These are phyloP conservation scores for Cataglyphis livida DNA, from an alignment of 2,888 invertebrate genomes.

Conservation along the genomic window DNA sequence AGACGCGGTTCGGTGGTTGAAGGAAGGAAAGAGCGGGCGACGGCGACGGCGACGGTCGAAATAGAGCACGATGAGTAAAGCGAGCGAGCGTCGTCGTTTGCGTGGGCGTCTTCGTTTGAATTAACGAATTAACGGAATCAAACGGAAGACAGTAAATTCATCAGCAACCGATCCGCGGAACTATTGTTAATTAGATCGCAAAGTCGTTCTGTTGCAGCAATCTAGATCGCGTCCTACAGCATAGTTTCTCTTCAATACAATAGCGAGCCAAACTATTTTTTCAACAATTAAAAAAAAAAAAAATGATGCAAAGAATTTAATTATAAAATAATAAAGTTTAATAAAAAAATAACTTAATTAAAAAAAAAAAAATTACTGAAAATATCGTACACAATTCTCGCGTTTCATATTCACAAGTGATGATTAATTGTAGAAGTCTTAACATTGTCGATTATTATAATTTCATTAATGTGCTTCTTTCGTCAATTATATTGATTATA, in stretches of 20 bases:
- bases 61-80: constrained; percentile 51
- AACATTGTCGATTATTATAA: neutral
- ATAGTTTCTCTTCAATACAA: neutral
- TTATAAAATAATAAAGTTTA: no score
- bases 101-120: constrained; percentile 50
- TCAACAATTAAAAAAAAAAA: neutral
- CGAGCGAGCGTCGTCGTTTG: constrained; percentile 25
- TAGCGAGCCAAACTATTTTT: neutral
- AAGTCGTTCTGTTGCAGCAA: neutral
- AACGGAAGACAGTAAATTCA: constrained; percentile 65
- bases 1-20: constrained; percentile 46
- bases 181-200: constrained; percentile 46
- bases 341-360: neutral
- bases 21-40: constrained; percentile 25
- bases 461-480: neutral
- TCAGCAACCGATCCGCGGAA: constrained; percentile 56
- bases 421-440: neutral
- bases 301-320: neutral
- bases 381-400: neutral
- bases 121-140: constrained; percentile 66
- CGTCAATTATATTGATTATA: neutral
- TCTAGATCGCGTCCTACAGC: neutral
- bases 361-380: neutral
- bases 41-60: constrained; percentile 49
- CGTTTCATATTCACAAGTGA: neutral